A percentile compares a stretch with the other conserved stretches of the same genome.
phyloP scores from a whole-genome alignment of 1,140 invertebrate species.

The Sminthurides bifidus region DNA sequence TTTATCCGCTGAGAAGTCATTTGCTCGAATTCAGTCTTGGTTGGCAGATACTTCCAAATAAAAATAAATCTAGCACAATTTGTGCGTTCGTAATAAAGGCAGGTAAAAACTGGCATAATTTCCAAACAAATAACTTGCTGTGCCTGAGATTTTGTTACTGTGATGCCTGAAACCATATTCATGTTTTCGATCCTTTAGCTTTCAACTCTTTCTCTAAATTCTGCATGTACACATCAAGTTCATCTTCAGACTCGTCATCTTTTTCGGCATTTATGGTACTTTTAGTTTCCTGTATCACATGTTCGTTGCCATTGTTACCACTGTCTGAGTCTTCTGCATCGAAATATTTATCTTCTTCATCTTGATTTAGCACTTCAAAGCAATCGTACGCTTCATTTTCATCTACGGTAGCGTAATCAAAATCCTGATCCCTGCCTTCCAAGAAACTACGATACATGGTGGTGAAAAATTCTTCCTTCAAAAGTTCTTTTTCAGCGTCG shows the following conservation, averaged over 20 bases:
- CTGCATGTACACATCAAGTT: conserved; percentile 60
- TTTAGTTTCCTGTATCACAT: background rate
- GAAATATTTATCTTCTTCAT: conserved; percentile 82
- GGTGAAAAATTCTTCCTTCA: conserved; percentile 69
- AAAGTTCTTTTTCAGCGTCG: conserved; percentile 42
- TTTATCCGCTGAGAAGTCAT: conserved; percentile 36
- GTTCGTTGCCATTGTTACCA: background rate
- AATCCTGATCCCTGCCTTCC: conserved; percentile 64
- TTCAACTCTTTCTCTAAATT: conserved; percentile 36
- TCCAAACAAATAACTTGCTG: no score
- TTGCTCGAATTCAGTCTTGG: background rate
- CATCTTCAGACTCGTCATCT: conserved; percentile 40
- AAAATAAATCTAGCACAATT: background rate
- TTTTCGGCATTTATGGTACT: conserved; percentile 7
- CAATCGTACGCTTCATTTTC: conserved; percentile 68
- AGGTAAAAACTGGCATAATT: no score
- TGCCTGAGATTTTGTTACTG: no score
- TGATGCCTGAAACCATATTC: no score
- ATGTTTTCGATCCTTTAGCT: conserved; percentile 10
- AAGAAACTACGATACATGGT: conserved; percentile 81
- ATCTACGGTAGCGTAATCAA: conserved; percentile 70
- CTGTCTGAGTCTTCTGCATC: conserved; percentile 55
- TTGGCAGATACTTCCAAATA: no score
- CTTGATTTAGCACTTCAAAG: conserved; percentile 50
- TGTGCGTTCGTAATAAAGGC: background rate